Conservation (phyloP, 1,140 invertebrate species). For the Nylanderia fulva region DNA sequence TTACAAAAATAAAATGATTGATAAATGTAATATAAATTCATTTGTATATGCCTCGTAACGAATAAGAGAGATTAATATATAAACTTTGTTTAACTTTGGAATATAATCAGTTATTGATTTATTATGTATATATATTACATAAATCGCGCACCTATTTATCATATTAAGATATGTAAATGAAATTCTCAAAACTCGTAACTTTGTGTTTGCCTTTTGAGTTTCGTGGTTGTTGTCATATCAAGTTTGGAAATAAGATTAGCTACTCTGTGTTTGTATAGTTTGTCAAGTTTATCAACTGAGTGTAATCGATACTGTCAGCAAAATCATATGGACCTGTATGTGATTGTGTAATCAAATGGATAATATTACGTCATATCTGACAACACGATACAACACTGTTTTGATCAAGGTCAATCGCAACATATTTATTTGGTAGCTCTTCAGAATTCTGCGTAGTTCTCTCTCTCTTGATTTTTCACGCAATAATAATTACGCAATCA, state of each 20-base stretch:
- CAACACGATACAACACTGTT: slow-evolving; percentile 4
- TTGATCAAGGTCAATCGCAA: slow-evolving; percentile 22
- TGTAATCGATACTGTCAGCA: not conserved
- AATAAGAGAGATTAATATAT: no score
- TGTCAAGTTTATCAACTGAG: slow-evolving; percentile 28
- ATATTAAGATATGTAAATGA: not conserved
- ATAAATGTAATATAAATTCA: no score
- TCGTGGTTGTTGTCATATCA: not conserved
- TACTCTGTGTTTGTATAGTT: slow-evolving; percentile 3
- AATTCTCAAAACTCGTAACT: not conserved
- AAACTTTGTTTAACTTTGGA: no score
- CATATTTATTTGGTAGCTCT: slow-evolving; percentile 24
- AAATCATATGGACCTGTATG: not conserved
- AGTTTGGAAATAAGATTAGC: not conserved
- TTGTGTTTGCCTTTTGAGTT: not conserved
- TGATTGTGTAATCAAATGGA: slow-evolving; percentile 34
- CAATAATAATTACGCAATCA: slow-evolving; percentile 18
- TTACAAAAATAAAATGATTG: no score
- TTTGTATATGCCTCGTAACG: no score
- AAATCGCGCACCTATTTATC: not conserved
- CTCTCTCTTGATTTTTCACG: not conserved
- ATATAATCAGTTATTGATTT: no score
- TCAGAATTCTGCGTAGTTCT: slow-evolving; percentile 8
- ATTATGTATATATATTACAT: not conserved
- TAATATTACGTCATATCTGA: not conserved